Evolutionary conservation across 2,888 invertebrate species (phyloP), one percentile per base, ranked within the genome.

Genomic region (Drosophila percnosoma): DNA sequence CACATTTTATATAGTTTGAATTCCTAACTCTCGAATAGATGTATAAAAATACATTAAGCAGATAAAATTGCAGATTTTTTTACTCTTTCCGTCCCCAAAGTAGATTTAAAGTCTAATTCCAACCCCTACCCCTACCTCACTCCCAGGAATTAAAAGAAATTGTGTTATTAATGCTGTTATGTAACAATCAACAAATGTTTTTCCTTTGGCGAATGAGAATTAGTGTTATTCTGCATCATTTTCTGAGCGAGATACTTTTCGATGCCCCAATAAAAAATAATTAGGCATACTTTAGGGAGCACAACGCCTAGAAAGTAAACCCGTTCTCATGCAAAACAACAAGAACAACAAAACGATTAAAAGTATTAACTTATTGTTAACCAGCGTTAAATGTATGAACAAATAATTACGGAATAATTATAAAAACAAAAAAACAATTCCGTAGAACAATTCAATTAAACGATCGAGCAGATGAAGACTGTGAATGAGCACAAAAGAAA

Each of bases 201-300:
- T 21, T 45, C 4, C 15, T 7, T 21, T 7, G 13, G 13, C 13
- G 13, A 24, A 45, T 21, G 21, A 21, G 11, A 21, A 42, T 13
- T 21, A 1, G 2, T 1, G 11, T 6, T 6, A 42, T 45, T 45
- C 45, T 7, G 1, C 4, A 45, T 21, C 1, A 45, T 45, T 4
- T 4, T 24, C 13, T 4, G 15, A 24, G 15, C 1, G 0, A 0
- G 0, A 1, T 2, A 8, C 2, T 24, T 15, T 15, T 45, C n/a
- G n/a, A n/a, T n/a, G n/a, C n/a, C n/a, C n/a, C n/a, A n/a, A n/a
- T n/a, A n/a, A 45, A 15, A 45, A 10, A 42, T 4, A 45, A 4
- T 0, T 45, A 24, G 24, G 45, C 15, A 45, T 45, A 45, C 45
- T 45, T 45, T 45, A 24, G 2, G 15, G 45, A 24, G 45, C 45